Conservation (phyloP, 2,797 vertebrate genomes). For the Sebastes trivittatus region DNA sequence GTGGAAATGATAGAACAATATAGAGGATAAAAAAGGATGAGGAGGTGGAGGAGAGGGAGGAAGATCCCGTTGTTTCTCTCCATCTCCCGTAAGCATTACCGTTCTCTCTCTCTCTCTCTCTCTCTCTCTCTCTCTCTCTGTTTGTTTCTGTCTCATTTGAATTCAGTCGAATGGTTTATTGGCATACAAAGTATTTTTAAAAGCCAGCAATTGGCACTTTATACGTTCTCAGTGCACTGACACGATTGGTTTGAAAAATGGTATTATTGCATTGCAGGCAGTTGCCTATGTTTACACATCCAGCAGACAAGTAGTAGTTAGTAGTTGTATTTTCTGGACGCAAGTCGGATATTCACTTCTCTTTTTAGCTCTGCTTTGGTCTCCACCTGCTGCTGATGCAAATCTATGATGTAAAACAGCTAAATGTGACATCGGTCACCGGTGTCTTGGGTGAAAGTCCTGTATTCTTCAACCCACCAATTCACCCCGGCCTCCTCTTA, state of each 20-base stretch:
- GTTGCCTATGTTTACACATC: background rate
- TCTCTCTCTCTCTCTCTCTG: background rate
- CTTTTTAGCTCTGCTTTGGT: background rate
- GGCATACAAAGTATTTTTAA: constrained; percentile 10
- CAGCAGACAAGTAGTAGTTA: background rate
- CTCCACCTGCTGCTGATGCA: background rate
- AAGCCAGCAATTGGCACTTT: constrained; percentile 23
- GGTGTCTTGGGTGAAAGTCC: background rate
- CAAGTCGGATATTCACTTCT: background rate
- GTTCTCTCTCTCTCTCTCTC: background rate
- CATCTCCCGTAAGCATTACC: constrained; percentile 33
- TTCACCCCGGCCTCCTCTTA: no score
- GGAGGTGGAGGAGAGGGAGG: constrained; percentile 36
- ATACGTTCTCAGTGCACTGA: background rate
- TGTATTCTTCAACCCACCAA: no score
- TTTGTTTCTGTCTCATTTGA: constrained; percentile 41
- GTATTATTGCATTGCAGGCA: background rate
- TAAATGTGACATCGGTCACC: background rate
- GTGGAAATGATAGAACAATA: constrained; percentile 59
- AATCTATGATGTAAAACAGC: background rate
- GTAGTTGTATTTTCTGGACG: background rate
- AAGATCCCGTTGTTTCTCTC: constrained; percentile 45
- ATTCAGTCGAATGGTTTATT: constrained; percentile 46
- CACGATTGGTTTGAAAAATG: background rate
- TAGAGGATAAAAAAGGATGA: constrained; percentile 37